Conservation (phyloP, 2,797 vertebrate species). For the Heterohyrax brucei region DNA sequence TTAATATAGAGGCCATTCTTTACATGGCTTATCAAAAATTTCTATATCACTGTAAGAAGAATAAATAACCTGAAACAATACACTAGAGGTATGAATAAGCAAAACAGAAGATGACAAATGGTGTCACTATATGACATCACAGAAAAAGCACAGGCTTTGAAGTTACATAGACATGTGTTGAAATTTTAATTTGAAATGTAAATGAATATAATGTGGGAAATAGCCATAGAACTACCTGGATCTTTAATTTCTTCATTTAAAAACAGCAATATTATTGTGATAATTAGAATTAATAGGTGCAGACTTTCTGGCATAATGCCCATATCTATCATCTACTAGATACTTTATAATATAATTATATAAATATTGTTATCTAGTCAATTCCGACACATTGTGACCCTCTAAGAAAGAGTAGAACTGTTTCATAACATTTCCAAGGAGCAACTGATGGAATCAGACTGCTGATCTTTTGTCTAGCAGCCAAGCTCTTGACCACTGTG, state of each 20-base stretch:
- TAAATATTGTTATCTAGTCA: too few relatives aligned
- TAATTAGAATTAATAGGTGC: neutral
- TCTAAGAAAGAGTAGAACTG: too few relatives aligned
- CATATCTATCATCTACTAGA: neutral
- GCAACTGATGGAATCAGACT: too few relatives aligned
- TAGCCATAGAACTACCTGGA: neutral
- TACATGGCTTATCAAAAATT: constrained; percentile 16
- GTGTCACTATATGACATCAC: neutral
- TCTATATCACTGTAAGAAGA: neutral
- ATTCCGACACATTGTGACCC: too few relatives aligned
- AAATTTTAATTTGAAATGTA: constrained; percentile 29
- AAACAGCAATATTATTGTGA: neutral
- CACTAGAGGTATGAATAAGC: neutral
- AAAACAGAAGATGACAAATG: neutral
- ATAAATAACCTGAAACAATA: constrained; percentile 25
- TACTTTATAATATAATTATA: neutral
- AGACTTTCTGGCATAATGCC: neutral
- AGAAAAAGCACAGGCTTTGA: constrained; percentile 1
- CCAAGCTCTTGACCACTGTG: too few relatives aligned
- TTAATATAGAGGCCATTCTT: neutral
- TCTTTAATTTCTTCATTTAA: neutral
- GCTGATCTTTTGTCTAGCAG: too few relatives aligned
- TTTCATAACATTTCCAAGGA: too few relatives aligned
- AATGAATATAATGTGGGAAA: neutral
- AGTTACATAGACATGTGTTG: neutral